Conservation (phyloP, 2,797 vertebrate genomes). For the Scolopax rusticola region DNA sequence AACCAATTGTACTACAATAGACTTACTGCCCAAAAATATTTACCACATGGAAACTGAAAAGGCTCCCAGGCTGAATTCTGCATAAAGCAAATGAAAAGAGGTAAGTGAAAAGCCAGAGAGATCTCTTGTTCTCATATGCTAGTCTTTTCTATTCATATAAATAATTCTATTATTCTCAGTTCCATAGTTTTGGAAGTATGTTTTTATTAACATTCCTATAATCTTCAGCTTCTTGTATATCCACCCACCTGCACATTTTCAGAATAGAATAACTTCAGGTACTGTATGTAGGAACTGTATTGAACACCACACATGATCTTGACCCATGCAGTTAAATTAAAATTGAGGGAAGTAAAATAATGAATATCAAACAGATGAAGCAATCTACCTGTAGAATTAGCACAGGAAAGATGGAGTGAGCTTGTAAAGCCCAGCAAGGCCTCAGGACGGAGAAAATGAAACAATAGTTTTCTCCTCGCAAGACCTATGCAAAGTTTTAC, state of each 20-base stretch:
- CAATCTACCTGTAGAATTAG: not conserved
- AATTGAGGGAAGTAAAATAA: accelerated
- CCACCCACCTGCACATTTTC: not conserved
- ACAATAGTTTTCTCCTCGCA: not conserved
- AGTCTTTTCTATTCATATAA: not conserved
- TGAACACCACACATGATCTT: not conserved
- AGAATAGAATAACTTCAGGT: not conserved
- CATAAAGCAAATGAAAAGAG: not conserved
- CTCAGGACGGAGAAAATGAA: not conserved
- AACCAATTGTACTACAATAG: not conserved
- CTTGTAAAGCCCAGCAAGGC: not conserved
- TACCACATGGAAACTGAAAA: not conserved
- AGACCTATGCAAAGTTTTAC: not conserved
- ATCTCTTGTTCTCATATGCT: not conserved
- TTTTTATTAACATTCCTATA: not conserved
- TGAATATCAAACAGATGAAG: not conserved
- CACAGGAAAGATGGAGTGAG: not conserved
- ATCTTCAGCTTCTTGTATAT: not conserved
- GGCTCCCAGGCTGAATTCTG: not conserved
- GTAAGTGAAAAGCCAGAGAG: not conserved
- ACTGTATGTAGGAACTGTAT: not conserved
- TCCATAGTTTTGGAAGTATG: not conserved
- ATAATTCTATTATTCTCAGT: not conserved
- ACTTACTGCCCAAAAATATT: not conserved
- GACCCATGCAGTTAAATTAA: not conserved